A percentile compares a stretch with the other conserved stretches of the same genome.
Conservation (phyloP, 2,797 vertebrate species). For the Scolopax rusticola region DNA sequence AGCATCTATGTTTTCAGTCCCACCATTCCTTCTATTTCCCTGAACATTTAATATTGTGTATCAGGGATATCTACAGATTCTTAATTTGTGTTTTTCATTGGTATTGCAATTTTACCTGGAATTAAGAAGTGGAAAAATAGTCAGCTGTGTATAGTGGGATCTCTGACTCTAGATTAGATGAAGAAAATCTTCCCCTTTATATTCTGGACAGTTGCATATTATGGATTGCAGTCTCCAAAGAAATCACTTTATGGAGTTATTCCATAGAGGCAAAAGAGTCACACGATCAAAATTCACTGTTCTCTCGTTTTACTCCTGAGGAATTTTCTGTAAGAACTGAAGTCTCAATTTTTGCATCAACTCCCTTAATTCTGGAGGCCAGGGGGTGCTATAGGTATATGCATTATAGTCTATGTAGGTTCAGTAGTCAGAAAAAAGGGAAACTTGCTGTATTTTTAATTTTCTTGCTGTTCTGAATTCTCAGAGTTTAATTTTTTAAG, state of each 20-base stretch:
- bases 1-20: background rate
- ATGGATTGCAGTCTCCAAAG: background rate
- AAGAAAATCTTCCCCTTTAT: background rate
- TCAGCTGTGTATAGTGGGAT: background rate
- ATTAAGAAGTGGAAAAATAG: background rate
- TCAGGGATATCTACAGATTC: background rate
- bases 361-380: constrained; percentile 23
- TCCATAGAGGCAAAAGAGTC: background rate
- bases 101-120: background rate
- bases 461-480: background rate
- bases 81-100: background rate
- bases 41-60: background rate
- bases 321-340: background rate
- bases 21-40: background rate
- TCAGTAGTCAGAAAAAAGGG: background rate
- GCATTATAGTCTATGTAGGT: background rate
- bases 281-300: background rate
- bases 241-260: background rate
- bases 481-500: background rate
- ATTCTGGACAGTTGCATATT: background rate
- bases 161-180: background rate
- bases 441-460: background rate
- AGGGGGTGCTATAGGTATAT: constrained; percentile 58
- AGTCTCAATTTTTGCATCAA: background rate
- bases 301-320: background rate